Evolutionary conservation across 1,140 invertebrate species (phyloP), one percentile per base, ranked within the genome.

Genomic region (Drosophila pallidifrons): DNA sequence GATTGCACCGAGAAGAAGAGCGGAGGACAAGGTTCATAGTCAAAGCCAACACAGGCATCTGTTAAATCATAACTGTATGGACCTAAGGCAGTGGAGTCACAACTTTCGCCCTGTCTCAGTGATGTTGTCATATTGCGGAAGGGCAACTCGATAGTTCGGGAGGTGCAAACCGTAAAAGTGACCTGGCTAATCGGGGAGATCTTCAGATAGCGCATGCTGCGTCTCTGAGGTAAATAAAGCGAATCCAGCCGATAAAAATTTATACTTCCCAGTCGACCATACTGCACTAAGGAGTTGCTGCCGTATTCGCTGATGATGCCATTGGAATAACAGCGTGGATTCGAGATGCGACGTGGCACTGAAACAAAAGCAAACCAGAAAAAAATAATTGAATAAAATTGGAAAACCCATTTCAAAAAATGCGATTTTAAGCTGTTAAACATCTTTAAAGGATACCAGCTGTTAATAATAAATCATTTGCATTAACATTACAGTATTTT

Each of bases 211-310:
- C 95, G 93, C 70, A 93, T 91, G 46, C 93, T 93, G 30, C 93
- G 92, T 13, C 92, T 91, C 4, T 55, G 85, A 45, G 92, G 95
- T 81, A 96, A 95, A 78, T 96, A 96, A 80, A 96, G 95, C 0
- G 95, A 93, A 80, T 95, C 94, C 38, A 96, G 90, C 57, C 94
- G 93, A 79, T 96, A 96, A 79, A 94, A 95, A 81, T 95, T 95
- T 1, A 94, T 92, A 28, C 93, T 94, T 41, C 93, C 93, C 16
- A 95, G 94, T 75, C 95, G 93, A 7, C 95, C 92, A 55, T 93
- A 95, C 91, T 94, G 79, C 30, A 86, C 45, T 72, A 94, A 8
- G 52, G 92, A 70, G 58, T 92, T 81, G 63, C 78, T 75, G 32
- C 88, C 92, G 71, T 85, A 78, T 2, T 81, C 63, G 28, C 54